These are phyloP conservation scores for Anthonomus grandis DNA, from an alignment of 1,140 invertebrate species.

Conservation along the genomic window DNA sequence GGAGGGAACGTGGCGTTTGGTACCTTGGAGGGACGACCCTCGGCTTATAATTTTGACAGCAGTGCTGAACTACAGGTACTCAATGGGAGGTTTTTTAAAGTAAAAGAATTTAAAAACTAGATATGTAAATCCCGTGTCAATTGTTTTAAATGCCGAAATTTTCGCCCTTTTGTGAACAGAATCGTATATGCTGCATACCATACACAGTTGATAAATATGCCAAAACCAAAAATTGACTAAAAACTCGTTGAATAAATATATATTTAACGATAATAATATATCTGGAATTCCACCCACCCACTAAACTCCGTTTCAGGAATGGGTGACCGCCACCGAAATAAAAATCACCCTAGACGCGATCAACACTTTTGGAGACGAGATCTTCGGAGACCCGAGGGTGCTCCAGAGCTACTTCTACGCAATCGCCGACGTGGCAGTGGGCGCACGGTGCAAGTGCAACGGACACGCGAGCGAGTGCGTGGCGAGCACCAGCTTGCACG, in stretches of 20 bases:
- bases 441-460: slow-evolving; percentile 97
- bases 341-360: slow-evolving; percentile 84
- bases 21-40: slow-evolving; percentile 91
- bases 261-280: no score
- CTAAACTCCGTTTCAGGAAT: slow-evolving; percentile 71
- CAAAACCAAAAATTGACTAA: no score
- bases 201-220: no score
- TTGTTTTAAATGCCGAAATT: no score
- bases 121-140: no score
- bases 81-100: neutral
- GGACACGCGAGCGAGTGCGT: slow-evolving; percentile 93
- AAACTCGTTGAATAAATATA: no score
- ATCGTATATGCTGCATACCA: no score
- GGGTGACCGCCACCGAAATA: slow-evolving; percentile 95
- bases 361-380: slow-evolving; percentile 98
- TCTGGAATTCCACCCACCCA: no score
- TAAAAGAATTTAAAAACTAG: no score
- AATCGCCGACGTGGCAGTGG: slow-evolving; percentile 93
- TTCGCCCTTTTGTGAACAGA: no score
- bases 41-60: slow-evolving; percentile 85
- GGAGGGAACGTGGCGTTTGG: slow-evolving; percentile 96
- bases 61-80: slow-evolving; percentile 82
- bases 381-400: slow-evolving; percentile 90
- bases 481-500: slow-evolving; percentile 53
- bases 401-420: slow-evolving; percentile 97